These are phyloP conservation scores for Chauna torquata DNA, from an alignment of 2,113 vertebrate species.

Conservation along the genomic window DNA sequence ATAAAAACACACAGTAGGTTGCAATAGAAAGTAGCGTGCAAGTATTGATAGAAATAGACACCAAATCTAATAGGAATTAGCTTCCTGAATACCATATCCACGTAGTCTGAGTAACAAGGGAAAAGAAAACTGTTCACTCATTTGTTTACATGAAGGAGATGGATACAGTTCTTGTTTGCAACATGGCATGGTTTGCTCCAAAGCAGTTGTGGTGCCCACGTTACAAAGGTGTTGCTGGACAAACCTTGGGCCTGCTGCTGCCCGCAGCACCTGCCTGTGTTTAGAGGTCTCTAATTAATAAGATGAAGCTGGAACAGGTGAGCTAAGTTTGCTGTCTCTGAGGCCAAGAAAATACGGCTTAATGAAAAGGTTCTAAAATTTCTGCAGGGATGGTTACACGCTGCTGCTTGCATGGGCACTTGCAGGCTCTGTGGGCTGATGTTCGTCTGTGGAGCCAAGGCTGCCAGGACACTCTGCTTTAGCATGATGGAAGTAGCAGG, in stretches of 20 bases:
- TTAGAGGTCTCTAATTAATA: background rate
- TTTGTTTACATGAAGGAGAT: background rate
- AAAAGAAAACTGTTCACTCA: background rate
- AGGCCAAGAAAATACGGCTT: background rate
- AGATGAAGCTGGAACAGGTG: slow-evolving; percentile 15
- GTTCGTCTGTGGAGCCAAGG: background rate
- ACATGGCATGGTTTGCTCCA: background rate
- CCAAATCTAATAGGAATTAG: background rate
- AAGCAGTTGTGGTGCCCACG: background rate
- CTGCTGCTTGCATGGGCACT: slow-evolving; percentile 15
- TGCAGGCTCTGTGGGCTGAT: background rate
- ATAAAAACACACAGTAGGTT: background rate
- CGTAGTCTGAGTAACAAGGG: background rate
- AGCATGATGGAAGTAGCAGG: background rate
- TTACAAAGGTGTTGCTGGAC: background rate
- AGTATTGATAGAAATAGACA: background rate
- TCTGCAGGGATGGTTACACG: background rate
- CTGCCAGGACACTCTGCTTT: background rate
- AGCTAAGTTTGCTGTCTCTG: background rate
- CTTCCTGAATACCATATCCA: background rate
- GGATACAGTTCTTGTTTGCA: background rate
- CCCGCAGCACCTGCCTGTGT: background rate
- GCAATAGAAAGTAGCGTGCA: background rate
- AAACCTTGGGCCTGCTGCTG: background rate
- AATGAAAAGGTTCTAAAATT: slow-evolving; percentile 25